Evolutionary conservation across 2,888 invertebrate genomes (phyloP).

Genomic region (Cylindroiulus punctatus): DNA sequence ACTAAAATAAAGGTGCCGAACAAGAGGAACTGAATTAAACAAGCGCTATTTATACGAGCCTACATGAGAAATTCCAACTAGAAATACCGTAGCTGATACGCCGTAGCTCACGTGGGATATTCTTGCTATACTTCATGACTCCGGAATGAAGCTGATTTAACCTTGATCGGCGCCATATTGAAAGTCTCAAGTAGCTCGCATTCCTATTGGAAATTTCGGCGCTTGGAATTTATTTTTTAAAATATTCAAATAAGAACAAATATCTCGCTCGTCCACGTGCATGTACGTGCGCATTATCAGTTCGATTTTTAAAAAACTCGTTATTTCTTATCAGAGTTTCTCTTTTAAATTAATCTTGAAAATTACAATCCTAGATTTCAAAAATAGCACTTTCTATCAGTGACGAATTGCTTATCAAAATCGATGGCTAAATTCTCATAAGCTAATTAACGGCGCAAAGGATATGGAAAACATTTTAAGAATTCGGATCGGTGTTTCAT

Average conservation of each 20-base stretch:
- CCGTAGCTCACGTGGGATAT: not conserved
- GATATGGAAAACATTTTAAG: not conserved
- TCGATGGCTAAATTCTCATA: not conserved
- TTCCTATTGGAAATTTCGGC: not conserved
- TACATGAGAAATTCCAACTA: not conserved
- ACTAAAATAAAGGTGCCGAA: conserved; percentile 48
- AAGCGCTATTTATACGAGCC: conserved; percentile 39
- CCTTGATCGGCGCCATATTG: not conserved
- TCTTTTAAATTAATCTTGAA: not conserved
- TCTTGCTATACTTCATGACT: not conserved
- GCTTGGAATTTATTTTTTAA: not conserved
- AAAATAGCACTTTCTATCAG: not conserved
- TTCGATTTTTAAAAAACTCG: not conserved
- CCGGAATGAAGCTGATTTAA: not conserved
- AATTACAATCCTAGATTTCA: not conserved
- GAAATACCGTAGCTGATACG: not conserved
- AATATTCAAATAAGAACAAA: no score
- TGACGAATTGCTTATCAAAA: not conserved
- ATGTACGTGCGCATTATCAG: not conserved
- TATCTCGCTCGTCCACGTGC: not conserved
- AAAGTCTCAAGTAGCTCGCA: not conserved
- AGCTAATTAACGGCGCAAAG: not conserved
- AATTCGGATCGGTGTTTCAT: not conserved
- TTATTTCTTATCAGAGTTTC: not conserved
- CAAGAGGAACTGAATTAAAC: not conserved